Conservation (phyloP, 1,140 invertebrate species). For the Steinernema feltiae region DNA sequence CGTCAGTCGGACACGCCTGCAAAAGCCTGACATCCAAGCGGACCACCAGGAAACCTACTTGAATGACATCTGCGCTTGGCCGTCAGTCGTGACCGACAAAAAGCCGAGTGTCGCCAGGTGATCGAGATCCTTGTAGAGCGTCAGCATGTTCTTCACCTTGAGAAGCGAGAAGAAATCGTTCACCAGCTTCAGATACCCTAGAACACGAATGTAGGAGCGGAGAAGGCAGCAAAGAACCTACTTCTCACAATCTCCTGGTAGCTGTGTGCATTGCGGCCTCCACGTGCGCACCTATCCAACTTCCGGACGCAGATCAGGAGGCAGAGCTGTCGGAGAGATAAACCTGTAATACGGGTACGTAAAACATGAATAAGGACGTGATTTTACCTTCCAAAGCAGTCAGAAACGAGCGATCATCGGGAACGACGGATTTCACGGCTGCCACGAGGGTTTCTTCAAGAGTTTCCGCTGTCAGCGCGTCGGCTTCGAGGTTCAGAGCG, state of each 20-base stretch:
- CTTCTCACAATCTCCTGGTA: neutral
- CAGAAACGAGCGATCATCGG: neutral
- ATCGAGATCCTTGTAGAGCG: neutral
- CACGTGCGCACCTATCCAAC: neutral
- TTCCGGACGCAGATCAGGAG: neutral
- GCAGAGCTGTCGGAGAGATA: neutral
- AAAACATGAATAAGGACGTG: neutral
- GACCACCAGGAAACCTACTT: neutral
- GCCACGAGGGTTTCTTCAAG: neutral
- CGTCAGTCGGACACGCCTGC: neutral
- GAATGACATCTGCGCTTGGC: neutral
- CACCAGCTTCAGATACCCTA: neutral
- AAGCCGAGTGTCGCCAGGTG: neutral
- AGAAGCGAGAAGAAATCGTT: neutral
- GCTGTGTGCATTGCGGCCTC: neutral
- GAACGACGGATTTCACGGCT: neutral
- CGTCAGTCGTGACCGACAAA: neutral
- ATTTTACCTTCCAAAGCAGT: neutral
- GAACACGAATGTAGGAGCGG: too few species aligned
- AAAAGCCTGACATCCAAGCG: neutral
- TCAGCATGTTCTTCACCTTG: neutral
- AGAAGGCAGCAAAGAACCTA: too few species aligned
- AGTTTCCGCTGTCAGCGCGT: neutral
- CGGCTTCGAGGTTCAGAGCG: neutral
- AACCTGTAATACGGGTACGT: neutral